Conservation (phyloP, 2,113 vertebrate species). For the Chloropsis cyanopogon region DNA sequence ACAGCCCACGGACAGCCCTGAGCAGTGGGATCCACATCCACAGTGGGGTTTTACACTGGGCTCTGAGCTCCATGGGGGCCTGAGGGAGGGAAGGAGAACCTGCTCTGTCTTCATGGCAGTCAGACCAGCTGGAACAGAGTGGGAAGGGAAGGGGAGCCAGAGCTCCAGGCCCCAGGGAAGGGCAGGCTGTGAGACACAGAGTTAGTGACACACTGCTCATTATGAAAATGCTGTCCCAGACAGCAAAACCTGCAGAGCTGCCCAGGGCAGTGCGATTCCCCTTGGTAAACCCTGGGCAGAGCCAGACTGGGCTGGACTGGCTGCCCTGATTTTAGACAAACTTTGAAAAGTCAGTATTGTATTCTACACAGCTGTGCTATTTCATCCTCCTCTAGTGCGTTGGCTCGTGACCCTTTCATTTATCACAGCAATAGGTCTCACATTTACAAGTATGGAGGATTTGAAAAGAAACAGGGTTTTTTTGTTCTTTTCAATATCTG, state of each 20-base stretch:
- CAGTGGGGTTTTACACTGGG: rapidly evolving
- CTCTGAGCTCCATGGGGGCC: background rate
- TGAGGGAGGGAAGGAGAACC: background rate
- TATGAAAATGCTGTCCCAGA: background rate
- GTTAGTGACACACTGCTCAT: background rate
- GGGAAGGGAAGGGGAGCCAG: background rate
- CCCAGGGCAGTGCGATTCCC: background rate
- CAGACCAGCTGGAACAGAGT: background rate
- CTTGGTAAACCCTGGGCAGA: background rate
- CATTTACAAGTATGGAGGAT: constrained; percentile 16
- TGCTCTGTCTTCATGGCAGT: background rate
- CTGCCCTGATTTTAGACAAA: background rate
- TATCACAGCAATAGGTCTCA: constrained; percentile 17
- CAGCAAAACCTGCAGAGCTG: background rate
- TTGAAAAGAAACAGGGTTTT: background rate
- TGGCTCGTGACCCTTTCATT: constrained; percentile 1
- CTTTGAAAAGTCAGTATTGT: background rate
- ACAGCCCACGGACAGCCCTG: rapidly evolving
- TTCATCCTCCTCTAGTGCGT: background rate
- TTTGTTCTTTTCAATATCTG: constrained; percentile 49
- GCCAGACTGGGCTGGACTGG: background rate
- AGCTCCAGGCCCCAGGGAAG: background rate
- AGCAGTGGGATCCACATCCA: rapidly evolving
- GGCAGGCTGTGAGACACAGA: background rate
- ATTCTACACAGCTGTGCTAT: background rate